Evolutionary conservation across 2,888 invertebrate genomes (phyloP).

Genomic region (Cepaea hortensis): DNA sequence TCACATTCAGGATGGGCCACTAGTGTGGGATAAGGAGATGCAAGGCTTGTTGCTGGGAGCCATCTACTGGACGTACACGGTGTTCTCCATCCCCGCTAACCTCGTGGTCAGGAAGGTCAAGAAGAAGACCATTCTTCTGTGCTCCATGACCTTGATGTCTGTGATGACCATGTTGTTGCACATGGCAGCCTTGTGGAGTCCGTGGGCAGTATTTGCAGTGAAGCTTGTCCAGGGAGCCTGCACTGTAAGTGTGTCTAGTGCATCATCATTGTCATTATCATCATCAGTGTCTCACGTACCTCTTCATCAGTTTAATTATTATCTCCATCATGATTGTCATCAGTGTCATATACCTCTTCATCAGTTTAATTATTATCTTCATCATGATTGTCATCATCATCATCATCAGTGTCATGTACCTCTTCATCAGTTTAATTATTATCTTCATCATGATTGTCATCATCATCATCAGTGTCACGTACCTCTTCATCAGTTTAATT

Average conservation of each 20-base stretch:
- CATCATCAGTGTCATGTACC: background rate
- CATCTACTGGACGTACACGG: constrained; percentile 79
- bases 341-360: too few relatives aligned
- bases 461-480: background rate
- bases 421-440: background rate
- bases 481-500: background rate
- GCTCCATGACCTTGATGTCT: constrained; percentile 62
- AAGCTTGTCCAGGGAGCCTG: constrained; percentile 61
- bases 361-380: background rate
- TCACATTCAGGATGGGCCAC: constrained; percentile 71
- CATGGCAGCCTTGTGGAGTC: constrained; percentile 56
- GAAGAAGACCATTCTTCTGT: constrained; percentile 68
- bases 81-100: constrained; percentile 72
- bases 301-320: background rate
- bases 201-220: constrained; percentile 59
- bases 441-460: background rate
- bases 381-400: background rate
- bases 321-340: background rate
- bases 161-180: constrained; percentile 59
- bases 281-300: background rate
- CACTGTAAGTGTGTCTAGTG: constrained; percentile 55
- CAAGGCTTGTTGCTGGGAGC: constrained; percentile 79
- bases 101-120: constrained; percentile 57
- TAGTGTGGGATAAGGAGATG: constrained; percentile 79
- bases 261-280: background rate